A percentile compares a stretch with the other conserved stretches of the same genome.
These are phyloP conservation scores for Apeira syringaria DNA, from an alignment of 2,888 invertebrate genomes.

Conservation along the genomic window DNA sequence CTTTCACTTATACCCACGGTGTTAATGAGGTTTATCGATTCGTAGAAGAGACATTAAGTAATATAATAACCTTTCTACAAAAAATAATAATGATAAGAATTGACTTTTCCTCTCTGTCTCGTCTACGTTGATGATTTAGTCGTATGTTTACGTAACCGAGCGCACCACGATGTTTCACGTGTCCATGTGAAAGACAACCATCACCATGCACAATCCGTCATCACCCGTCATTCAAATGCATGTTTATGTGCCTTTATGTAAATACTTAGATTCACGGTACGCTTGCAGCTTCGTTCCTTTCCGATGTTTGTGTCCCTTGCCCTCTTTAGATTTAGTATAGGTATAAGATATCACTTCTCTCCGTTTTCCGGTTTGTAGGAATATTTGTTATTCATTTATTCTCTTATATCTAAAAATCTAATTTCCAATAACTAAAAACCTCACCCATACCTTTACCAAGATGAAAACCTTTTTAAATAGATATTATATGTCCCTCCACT, in stretches of 20 bases:
- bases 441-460: too few species aligned
- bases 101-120: constrained; percentile 1
- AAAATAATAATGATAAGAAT: too few species aligned
- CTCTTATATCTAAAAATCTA: too few species aligned
- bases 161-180: constrained; percentile 33
- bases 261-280: constrained; percentile 55
- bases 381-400: neutral
- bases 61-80: too few species aligned
- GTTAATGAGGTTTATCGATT: constrained; percentile 5
- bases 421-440: too few species aligned
- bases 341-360: too few species aligned
- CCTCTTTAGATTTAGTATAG: constrained; percentile 46
- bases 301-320: constrained; percentile 36
- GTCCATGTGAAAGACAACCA: constrained; percentile 66
- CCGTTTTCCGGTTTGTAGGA: constrained; percentile 64
- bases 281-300: constrained; percentile 70
- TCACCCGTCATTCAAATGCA: constrained; percentile 44
- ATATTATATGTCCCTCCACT: too few species aligned
- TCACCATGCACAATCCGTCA: constrained; percentile 75
- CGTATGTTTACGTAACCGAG: constrained; percentile 20
- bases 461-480: too few species aligned
- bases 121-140: constrained; percentile 12
- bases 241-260: constrained; percentile 67
- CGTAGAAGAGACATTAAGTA: constrained; percentile 14
- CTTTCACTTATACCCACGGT: neutral